phyloP scores from a whole-genome alignment of 2,888 invertebrate species.

The Aspidiotus rigidus region DNA sequence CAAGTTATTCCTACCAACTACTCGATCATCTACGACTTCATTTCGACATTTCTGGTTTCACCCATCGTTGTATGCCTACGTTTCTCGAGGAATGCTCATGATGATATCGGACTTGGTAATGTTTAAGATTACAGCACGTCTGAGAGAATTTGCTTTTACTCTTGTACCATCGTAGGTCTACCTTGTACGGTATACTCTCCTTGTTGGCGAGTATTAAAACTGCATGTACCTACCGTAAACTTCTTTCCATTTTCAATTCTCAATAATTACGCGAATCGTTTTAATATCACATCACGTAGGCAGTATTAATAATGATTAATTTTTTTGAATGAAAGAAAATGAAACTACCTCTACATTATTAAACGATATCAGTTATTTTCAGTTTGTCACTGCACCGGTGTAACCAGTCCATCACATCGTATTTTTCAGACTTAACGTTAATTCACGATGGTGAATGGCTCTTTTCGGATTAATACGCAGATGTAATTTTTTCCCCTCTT shows the following conservation, averaged over 20 bases:
- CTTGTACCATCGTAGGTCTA: not conserved
- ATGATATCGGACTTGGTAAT: not conserved
- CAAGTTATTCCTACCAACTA: no score
- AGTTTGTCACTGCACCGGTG: no score
- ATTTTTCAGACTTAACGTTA: no score
- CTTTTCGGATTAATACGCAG: no score
- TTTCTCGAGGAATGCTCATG: no score
- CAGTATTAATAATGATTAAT: not conserved
- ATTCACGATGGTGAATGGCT: no score
- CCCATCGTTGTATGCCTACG: no score
- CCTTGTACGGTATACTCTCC: slow-evolving; percentile 2
- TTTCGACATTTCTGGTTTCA: no score
- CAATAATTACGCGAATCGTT: slow-evolving; percentile 4
- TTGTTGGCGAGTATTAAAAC: not conserved
- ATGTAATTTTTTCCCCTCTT: no score
- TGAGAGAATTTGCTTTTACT: slow-evolving; percentile 10
- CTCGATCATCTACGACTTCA: no score
- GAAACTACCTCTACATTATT: not conserved
- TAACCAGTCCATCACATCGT: no score
- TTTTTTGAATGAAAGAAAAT: not conserved
- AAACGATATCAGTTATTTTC: no score
- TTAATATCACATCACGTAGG: not conserved
- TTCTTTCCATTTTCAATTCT: not conserved
- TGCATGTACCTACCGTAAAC: not conserved
- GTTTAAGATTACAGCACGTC: slow-evolving; percentile 7